Evolutionary conservation across 2,888 invertebrate species (phyloP).

Genomic region (Branchinecta sandiegonensis): DNA sequence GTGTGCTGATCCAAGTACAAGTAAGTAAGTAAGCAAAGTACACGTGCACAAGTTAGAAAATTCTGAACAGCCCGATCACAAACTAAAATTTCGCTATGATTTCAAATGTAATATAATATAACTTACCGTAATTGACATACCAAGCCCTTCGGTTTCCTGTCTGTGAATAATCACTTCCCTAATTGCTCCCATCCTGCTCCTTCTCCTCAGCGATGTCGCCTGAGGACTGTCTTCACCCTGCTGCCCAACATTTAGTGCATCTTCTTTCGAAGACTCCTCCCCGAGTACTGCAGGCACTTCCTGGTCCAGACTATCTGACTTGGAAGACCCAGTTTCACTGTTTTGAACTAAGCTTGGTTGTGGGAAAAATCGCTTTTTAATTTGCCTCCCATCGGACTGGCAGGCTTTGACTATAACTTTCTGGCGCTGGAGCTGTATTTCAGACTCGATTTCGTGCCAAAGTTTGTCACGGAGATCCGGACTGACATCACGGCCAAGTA

Average conservation of each 20-base stretch:
- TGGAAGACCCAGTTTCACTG: not conserved
- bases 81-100: not conserved
- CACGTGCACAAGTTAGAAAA: slow-evolving; percentile 16
- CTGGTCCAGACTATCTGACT: not conserved
- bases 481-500: slow-evolving; percentile 62
- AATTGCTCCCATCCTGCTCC: slow-evolving; percentile 39
- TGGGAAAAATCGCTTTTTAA: not conserved
- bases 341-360: not conserved
- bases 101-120: not conserved
- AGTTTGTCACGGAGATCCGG: slow-evolving; percentile 61
- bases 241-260: not conserved
- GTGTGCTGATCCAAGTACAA: no score
- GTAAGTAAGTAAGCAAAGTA: no score
- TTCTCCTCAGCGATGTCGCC: slow-evolving; percentile 25
- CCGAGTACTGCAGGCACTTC: not conserved
- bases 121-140: slow-evolving; percentile 65
- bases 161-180: slow-evolving; percentile 52
- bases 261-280: not conserved
- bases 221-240: not conserved
- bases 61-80: not conserved
- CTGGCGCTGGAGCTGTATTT: slow-evolving; percentile 68
- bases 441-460: slow-evolving; percentile 67
- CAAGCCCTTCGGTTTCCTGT: slow-evolving; percentile 60
- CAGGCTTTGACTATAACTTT: slow-evolving; percentile 39
- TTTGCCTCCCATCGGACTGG: slow-evolving; percentile 2